Percentiles rank a stretch among this genome's conserved stretches.
These are phyloP conservation scores for Acleris holmiana DNA, from an alignment of 2,888 invertebrate genomes.

Conservation along the genomic window DNA sequence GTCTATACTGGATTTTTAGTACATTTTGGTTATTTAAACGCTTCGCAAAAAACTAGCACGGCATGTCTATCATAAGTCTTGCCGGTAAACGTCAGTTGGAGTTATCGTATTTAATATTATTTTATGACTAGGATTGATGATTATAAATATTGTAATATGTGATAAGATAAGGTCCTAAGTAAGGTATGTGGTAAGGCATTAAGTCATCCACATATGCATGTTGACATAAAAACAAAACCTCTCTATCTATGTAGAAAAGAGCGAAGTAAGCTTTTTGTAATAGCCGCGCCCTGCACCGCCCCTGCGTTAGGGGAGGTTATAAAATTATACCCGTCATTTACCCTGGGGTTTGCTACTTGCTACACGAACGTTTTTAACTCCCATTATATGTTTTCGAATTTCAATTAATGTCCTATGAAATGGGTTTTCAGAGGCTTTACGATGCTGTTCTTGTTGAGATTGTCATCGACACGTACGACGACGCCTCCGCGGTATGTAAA, in stretches of 20 bases:
- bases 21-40: too few species aligned
- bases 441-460: constrained; percentile 14
- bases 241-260: constrained; percentile 13
- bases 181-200: too few species aligned
- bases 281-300: constrained; percentile 48
- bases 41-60: too few species aligned
- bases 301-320: constrained; percentile 50
- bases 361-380: constrained; percentile 19
- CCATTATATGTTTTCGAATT: constrained; percentile 27
- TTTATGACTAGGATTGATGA: too few species aligned
- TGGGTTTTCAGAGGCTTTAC: constrained; percentile 23
- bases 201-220: too few species aligned
- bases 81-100: too few species aligned
- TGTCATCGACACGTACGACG: constrained; percentile 22
- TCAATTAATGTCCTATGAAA: constrained; percentile 26
- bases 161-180: too few species aligned
- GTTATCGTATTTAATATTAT: too few species aligned
- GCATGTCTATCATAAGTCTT: too few species aligned
- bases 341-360: constrained; percentile 43
- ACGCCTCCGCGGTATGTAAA: neutral
- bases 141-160: too few species aligned
- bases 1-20: too few species aligned
- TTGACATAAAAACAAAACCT: neutral
- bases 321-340: constrained; percentile 64
- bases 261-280: constrained; percentile 30